These are phyloP conservation scores for Euplexia lucipara DNA, from an alignment of 2,888 invertebrate genomes.

Conservation along the genomic window DNA sequence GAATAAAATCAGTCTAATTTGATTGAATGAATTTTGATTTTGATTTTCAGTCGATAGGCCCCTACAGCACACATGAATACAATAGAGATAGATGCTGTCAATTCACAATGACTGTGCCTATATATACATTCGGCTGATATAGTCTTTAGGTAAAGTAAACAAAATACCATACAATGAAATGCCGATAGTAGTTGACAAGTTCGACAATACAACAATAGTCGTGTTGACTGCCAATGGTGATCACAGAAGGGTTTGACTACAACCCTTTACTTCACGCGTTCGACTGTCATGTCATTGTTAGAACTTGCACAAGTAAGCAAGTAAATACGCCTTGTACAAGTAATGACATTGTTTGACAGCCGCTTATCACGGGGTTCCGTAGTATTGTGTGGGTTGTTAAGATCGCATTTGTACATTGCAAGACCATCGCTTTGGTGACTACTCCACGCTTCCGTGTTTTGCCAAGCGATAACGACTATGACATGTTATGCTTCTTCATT, in stretches of 20 bases:
- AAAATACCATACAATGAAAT: constrained; percentile 38
- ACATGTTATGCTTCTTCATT: constrained; percentile 24
- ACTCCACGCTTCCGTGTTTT: constrained; percentile 45
- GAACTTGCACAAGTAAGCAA: constrained; percentile 18
- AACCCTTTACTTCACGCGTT: constrained; percentile 48
- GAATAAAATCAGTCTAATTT: no score
- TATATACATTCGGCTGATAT: constrained; percentile 24
- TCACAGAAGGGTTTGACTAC: constrained; percentile 32
- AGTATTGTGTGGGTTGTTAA: constrained; percentile 43
- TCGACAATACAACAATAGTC: constrained; percentile 41
- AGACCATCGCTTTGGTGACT: constrained; percentile 33
- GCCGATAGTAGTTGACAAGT: constrained; percentile 23
- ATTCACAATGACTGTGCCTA: constrained; percentile 9
- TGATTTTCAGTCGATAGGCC: no score
- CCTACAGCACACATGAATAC: not conserved
- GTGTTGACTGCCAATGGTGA: constrained; percentile 34
- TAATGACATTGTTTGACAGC: constrained; percentile 54
- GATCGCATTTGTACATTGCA: constrained; percentile 52
- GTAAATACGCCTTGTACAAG: constrained; percentile 27
- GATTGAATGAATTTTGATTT: no score
- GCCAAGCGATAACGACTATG: constrained; percentile 41
- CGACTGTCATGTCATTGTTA: constrained; percentile 30
- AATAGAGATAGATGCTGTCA: constrained; percentile 27
- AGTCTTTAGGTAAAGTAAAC: constrained; percentile 24
- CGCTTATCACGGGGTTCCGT: constrained; percentile 55